These are phyloP conservation scores for Blomia tropicalis DNA, from an alignment of 2,888 invertebrate species.

Conservation along the genomic window DNA sequence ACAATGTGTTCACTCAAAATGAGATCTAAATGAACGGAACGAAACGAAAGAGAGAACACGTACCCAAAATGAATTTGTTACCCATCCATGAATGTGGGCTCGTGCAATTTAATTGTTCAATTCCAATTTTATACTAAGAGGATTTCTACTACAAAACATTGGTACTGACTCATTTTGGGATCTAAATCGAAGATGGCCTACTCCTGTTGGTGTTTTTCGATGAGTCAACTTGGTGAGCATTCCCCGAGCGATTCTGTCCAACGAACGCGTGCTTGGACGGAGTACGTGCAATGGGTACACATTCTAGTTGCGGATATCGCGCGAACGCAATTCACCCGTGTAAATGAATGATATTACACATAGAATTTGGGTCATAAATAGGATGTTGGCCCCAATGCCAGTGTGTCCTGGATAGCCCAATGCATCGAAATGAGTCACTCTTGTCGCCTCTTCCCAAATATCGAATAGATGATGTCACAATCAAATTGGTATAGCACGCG, in stretches of 20 bases:
- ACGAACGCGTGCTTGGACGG: neutral
- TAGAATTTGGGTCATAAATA: neutral
- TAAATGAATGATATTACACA: neutral
- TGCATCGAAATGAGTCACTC: no score
- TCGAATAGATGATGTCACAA: no score
- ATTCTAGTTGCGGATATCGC: neutral
- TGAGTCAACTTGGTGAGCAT: neutral
- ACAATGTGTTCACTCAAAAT: no score
- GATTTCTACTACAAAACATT: neutral
- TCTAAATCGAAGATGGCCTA: no score
- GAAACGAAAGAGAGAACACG: no score
- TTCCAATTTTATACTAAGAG: neutral
- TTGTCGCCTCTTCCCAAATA: no score
- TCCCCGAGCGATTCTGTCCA: neutral
- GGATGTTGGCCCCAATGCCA: conserved; percentile 12
- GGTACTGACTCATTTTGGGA: neutral
- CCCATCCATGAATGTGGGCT: no score
- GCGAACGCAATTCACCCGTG: neutral
- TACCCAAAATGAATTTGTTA: neutral
- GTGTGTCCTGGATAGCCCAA: no score
- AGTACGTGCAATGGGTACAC: neutral
- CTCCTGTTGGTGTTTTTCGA: no score
- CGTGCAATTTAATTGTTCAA: neutral
- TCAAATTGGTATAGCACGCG: no score
- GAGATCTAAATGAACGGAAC: no score